phyloP scores from a whole-genome alignment of 1,140 invertebrate species.

The Pseudomyrmex cubaensis region DNA sequence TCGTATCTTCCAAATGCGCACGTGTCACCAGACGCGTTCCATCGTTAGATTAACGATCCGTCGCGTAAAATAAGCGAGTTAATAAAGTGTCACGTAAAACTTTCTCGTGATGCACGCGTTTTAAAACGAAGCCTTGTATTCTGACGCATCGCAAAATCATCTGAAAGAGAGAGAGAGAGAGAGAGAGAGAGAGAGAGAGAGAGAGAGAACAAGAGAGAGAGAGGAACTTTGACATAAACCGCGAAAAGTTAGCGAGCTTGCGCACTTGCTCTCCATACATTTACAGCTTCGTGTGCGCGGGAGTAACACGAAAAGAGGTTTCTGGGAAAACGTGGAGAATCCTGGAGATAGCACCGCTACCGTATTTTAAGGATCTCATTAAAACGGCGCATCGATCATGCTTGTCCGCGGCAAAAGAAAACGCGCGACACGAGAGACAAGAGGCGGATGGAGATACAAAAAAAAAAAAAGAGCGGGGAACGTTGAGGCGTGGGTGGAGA shows the following conservation, averaged over 20 bases:
- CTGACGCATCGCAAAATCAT: slow-evolving; percentile 11
- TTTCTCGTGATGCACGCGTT: not conserved
- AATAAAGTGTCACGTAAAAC: slow-evolving; percentile 48
- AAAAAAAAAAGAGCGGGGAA: not conserved
- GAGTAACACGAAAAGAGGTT: not conserved
- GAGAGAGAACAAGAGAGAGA: slow-evolving; percentile 11
- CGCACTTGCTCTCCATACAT: slow-evolving; percentile 16
- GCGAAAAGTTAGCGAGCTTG: slow-evolving; percentile 20
- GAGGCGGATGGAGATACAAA: not conserved
- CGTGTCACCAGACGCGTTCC: slow-evolving; percentile 1
- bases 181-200: slow-evolving; percentile 4
- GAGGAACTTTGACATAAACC: not conserved
- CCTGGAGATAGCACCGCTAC: slow-evolving; percentile 10
- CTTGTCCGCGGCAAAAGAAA: slow-evolving; percentile 40
- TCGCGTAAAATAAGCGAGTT: slow-evolving; percentile 26
- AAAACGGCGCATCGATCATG: slow-evolving; percentile 64
- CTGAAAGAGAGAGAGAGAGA: not conserved
- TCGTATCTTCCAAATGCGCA: slow-evolving; percentile 20
- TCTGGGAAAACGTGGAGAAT: slow-evolving; percentile 37
- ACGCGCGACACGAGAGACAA: slow-evolving; percentile 6
- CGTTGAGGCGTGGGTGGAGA: slow-evolving; percentile 54
- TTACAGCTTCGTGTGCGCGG: slow-evolving; percentile 8
- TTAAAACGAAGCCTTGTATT: not conserved
- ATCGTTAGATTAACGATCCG: slow-evolving; percentile 14
- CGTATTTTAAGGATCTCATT: slow-evolving; percentile 76